phyloP scores from a whole-genome alignment of 2,113 vertebrate species.

The Polypterus senegalus region DNA sequence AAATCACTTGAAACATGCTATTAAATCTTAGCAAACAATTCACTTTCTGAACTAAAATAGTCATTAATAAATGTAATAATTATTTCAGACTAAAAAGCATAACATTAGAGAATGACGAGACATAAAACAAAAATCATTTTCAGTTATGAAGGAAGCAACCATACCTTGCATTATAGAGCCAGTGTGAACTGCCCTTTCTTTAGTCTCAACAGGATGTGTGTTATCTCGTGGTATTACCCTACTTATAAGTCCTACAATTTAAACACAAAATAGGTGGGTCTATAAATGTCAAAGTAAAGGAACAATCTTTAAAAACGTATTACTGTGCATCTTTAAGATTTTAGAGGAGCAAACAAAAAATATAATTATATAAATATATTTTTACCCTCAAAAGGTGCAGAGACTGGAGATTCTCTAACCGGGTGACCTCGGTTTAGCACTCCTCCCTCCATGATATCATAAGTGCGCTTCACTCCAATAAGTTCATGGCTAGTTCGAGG shows the following conservation, averaged over 20 bases:
- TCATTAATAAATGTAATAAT: too few species aligned
- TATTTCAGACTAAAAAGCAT: too few species aligned
- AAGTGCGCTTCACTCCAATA: slow-evolving; percentile 65
- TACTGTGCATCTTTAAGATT: too few species aligned
- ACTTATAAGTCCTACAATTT: slow-evolving; percentile 73
- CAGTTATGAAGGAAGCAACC: background rate
- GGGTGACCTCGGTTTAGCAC: slow-evolving; percentile 61
- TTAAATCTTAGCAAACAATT: too few species aligned
- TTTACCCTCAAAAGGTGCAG: slow-evolving; percentile 78
- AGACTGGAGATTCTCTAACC: slow-evolving; percentile 63
- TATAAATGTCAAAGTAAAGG: too few species aligned
- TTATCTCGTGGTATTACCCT: slow-evolving; percentile 80
- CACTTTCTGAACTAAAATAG: too few species aligned
- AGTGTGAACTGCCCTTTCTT: slow-evolving; percentile 74
- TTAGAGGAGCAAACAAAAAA: too few species aligned
- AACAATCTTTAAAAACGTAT: too few species aligned
- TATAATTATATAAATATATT: background rate
- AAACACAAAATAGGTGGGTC: slow-evolving; percentile 1
- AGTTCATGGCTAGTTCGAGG: slow-evolving; percentile 78
- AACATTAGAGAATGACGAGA: too few species aligned
- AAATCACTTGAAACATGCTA: too few species aligned
- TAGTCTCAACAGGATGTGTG: slow-evolving; percentile 68
- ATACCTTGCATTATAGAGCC: slow-evolving; percentile 97
- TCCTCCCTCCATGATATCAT: slow-evolving; percentile 82
- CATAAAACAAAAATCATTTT: too few species aligned